These are phyloP conservation scores for Cerastis leucographa DNA, from an alignment of 2,888 invertebrate species.

Conservation along the genomic window DNA sequence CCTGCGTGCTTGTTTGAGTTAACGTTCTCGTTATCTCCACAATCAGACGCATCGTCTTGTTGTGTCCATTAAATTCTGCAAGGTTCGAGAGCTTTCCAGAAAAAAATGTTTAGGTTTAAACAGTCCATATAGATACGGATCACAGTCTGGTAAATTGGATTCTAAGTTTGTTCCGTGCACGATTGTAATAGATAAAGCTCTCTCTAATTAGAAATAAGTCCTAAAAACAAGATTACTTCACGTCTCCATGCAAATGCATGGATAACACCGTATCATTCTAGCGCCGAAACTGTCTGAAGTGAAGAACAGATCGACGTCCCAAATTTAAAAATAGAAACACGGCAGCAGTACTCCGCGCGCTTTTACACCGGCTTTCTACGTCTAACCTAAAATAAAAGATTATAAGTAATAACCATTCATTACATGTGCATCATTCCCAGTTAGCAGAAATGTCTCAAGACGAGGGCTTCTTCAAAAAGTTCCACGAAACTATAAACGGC, in stretches of 20 bases:
- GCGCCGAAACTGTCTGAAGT: conserved; percentile 78
- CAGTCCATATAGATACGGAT: conserved; percentile 13
- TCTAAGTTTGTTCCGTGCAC: neutral
- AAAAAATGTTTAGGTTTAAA: neutral
- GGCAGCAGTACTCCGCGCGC: conserved; percentile 74
- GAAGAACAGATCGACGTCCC: conserved; percentile 79
- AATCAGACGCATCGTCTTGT: conserved; percentile 18
- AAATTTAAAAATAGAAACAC: conserved; percentile 86
- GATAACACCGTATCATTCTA: conserved; percentile 50
- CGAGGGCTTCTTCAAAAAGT: conserved; percentile 91
- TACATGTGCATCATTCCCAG: conserved; percentile 62
- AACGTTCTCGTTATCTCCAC: conserved; percentile 9
- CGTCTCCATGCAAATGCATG: conserved; percentile 45
- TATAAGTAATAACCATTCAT: conserved; percentile 57
- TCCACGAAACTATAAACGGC: conserved; percentile 91
- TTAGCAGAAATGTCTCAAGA: conserved; percentile 80
- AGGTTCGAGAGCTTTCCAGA: conserved; percentile 42
- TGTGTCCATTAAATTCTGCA: conserved; percentile 32
- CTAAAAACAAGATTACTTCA: conserved; percentile 21
- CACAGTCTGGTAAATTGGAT: neutral
- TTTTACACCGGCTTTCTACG: conserved; percentile 76
- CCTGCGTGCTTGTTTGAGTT: conserved; percentile 30
- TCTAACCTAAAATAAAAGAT: conserved; percentile 75
- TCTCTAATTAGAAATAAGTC: neutral
- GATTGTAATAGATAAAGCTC: neutral